Percentiles rank a stretch among this genome's conserved stretches.
Conservation (phyloP, 2,113 vertebrate genomes). For the Uria aalge region DNA sequence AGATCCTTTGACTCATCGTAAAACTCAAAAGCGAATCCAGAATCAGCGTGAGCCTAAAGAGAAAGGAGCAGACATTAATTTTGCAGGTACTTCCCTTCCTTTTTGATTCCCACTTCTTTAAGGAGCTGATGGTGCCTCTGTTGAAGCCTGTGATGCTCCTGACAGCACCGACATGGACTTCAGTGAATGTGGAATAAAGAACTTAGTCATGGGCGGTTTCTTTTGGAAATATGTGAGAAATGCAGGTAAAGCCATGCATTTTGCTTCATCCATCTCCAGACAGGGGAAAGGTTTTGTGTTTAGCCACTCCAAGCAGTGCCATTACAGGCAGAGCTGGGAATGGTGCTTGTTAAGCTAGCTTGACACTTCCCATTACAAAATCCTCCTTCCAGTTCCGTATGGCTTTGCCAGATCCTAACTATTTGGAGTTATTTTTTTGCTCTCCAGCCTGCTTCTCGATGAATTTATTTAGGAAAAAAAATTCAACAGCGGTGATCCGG, state of each 20-base stretch:
- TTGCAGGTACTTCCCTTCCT: background rate
- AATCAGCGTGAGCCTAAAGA: constrained; percentile 84
- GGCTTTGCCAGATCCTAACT: background rate
- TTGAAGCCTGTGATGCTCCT: background rate
- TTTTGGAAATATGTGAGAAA: background rate
- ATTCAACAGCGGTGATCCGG: background rate
- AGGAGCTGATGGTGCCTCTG: background rate
- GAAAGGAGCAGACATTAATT: background rate
- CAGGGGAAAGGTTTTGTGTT: background rate
- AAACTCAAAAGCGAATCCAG: constrained; percentile 75
- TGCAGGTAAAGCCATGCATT: background rate
- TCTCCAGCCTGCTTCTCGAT: background rate
- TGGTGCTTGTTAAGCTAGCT: background rate
- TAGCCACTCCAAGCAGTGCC: background rate
- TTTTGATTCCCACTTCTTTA: background rate
- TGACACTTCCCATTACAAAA: background rate
- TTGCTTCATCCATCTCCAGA: background rate
- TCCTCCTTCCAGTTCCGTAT: background rate
- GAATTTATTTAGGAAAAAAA: background rate
- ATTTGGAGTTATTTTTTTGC: background rate
- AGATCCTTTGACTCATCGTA: constrained; percentile 74
- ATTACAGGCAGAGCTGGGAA: background rate
- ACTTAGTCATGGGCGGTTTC: accelerated
- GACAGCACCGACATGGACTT: background rate
- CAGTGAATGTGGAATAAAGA: background rate